A percentile compares a stretch with the other conserved stretches of the same genome.
Conservation (phyloP, 1,140 invertebrate species). For the Sipha flava region DNA sequence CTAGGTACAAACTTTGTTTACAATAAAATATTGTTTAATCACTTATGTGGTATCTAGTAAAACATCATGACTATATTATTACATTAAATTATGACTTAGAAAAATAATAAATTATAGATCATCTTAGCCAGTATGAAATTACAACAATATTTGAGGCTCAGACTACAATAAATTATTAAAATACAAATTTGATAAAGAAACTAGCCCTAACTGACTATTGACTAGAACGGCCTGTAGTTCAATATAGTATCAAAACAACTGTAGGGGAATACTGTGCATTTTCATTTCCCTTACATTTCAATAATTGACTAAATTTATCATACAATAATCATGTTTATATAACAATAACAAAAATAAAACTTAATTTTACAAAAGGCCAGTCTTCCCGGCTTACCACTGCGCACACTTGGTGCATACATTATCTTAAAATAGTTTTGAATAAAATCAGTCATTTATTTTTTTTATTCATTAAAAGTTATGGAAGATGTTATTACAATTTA, state of each 20-base stretch:
- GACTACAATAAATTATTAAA: neutral
- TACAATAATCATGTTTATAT: conserved; percentile 6
- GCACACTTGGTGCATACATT: neutral
- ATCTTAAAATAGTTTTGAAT: conserved; percentile 14
- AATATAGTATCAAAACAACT: neutral
- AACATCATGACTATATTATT: conserved; percentile 10
- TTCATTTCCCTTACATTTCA: neutral
- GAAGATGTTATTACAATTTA: neutral
- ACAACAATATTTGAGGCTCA: neutral
- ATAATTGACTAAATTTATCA: neutral
- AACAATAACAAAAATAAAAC: conserved; percentile 25
- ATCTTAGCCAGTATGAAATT: neutral
- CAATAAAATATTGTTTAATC: neutral
- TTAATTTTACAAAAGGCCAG: conserved; percentile 13
- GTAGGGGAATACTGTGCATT: neutral
- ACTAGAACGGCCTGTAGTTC: conserved; percentile 3
- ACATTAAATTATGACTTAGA: conserved; percentile 32
- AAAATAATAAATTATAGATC: neutral
- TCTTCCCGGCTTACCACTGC: neutral
- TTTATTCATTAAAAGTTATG: neutral
- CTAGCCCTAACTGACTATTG: conserved; percentile 25
- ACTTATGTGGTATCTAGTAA: neutral
- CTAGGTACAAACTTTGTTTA: neutral
- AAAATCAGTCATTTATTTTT: conserved; percentile 22
- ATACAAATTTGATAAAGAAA: neutral